Evolutionary conservation across 2,113 vertebrate genomes (phyloP), one percentile per base, ranked within the genome.

Genomic region (Pseudorasbora parva): DNA sequence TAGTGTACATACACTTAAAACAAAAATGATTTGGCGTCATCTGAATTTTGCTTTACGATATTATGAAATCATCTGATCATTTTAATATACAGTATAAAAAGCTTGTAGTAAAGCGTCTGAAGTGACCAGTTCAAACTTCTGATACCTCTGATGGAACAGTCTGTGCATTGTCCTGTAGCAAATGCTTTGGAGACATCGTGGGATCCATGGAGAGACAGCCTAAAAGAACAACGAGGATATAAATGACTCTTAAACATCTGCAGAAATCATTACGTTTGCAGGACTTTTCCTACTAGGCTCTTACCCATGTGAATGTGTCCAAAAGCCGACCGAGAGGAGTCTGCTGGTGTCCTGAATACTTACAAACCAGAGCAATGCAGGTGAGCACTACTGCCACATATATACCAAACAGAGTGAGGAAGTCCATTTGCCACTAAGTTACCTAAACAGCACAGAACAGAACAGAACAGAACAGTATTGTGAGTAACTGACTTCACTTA

Each of bases 71-170:
- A 3, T 57, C 56, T n/a, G 8, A n/a, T 8, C 10, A 9, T n/a
- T 9, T n/a, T 57, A 23, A 10, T n/a, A 19, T 6, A 17, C 15
- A 51, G 54, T 9, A 57, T 56, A 21, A 57, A n/a, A 51, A 17
- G 15, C 5, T 54, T 54, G 21, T n/a, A 57, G 21, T 8, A 57
- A 57, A 57, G 8, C 56, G 23, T 57, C n/a, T 21, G 60, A 1
- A 27, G n/a, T 64, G 25, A 64, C 23, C 27, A 15, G 11, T 25
- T 25, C 25, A 64, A 27, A 30, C 23, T 14, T 6, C 8, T 54
- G 49, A 85, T 75, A 97, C 97, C 97, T 95, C 43, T 96, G 95
- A 75, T 97, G 95, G 85, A 99, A 96, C 79, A 98, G 87, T 81
- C 89, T 92, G 91, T 95, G 95, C 49, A 96, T 45, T 0, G 51